phyloP scores from a whole-genome alignment of 2,888 invertebrate genomes.

The Agonopterix alstromeriana region DNA sequence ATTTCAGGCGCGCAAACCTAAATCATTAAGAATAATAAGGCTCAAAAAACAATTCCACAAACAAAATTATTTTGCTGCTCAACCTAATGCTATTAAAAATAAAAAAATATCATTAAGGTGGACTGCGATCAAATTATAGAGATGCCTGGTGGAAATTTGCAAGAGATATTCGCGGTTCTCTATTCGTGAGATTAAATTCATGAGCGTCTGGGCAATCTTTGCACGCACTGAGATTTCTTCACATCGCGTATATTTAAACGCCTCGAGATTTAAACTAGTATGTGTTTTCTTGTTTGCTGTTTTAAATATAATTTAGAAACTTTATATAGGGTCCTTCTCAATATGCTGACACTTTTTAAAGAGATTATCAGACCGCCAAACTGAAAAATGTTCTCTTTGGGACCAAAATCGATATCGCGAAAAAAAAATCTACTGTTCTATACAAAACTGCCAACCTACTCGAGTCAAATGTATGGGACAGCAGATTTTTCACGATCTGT shows the following conservation, averaged over 20 bases:
- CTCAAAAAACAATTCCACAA: constrained; percentile 6
- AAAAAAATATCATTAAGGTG: constrained; percentile 26
- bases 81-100: constrained; percentile 31
- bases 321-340: no score
- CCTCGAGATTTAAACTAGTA: background rate
- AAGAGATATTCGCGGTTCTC: constrained; percentile 47
- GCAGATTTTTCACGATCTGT: no score
- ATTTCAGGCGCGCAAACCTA: background rate
- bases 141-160: constrained; percentile 31
- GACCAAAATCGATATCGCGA: no score
- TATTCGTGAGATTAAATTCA: constrained; percentile 67
- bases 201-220: constrained; percentile 37
- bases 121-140: constrained; percentile 45
- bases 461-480: no score
- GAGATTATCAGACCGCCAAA: no score
- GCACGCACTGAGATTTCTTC: constrained; percentile 30
- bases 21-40: constrained; percentile 2
- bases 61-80: constrained; percentile 15
- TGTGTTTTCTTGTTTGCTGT: no score
- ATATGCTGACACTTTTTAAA: no score
- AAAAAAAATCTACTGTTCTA: no score
- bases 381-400: no score
- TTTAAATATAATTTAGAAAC: no score
- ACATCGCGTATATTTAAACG: constrained; percentile 5
- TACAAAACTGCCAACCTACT: no score